phyloP scores from a whole-genome alignment of 2,888 invertebrate genomes.

The Choreutis nemorana region DNA sequence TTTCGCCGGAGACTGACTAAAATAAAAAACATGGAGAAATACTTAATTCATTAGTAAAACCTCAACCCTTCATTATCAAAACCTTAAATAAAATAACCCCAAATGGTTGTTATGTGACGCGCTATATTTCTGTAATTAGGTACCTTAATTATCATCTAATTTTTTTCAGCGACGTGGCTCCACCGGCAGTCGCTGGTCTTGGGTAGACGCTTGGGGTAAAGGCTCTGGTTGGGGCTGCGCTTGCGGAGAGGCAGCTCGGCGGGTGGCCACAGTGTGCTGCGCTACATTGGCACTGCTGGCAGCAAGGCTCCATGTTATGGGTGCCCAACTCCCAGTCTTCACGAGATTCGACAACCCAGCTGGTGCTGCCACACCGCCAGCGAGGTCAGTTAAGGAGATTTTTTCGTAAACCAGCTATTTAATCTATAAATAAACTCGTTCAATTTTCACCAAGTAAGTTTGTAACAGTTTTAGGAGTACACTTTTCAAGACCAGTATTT shows the following conservation, averaged over 20 bases:
- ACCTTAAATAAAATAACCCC: too few relatives aligned
- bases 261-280: conserved; percentile 80
- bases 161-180: conserved; percentile 36
- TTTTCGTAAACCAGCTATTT: too few relatives aligned
- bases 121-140: too few relatives aligned
- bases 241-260: conserved; percentile 73
- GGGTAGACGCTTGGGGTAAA: conserved; percentile 56
- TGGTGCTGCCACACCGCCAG: conserved; percentile 83
- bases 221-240: conserved; percentile 52
- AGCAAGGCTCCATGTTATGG: conserved; percentile 92
- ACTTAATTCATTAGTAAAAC: too few relatives aligned
- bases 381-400: conserved; percentile 25
- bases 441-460: too few relatives aligned
- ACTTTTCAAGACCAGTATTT: neutral
- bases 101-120: too few relatives aligned
- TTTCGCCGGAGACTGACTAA: too few relatives aligned
- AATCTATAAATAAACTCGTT: too few relatives aligned
- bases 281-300: conserved; percentile 83
- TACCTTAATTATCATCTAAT: too few relatives aligned
- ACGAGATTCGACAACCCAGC: conserved; percentile 98
- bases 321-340: conserved; percentile 94
- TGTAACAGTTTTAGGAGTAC: too few relatives aligned
- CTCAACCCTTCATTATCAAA: too few relatives aligned
- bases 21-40: too few relatives aligned
- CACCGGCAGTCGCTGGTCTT: conserved; percentile 36